Base-by-base conservation (phyloP, 2,113 vertebrate genomes). In the Desmodus rotundus region DNA sequence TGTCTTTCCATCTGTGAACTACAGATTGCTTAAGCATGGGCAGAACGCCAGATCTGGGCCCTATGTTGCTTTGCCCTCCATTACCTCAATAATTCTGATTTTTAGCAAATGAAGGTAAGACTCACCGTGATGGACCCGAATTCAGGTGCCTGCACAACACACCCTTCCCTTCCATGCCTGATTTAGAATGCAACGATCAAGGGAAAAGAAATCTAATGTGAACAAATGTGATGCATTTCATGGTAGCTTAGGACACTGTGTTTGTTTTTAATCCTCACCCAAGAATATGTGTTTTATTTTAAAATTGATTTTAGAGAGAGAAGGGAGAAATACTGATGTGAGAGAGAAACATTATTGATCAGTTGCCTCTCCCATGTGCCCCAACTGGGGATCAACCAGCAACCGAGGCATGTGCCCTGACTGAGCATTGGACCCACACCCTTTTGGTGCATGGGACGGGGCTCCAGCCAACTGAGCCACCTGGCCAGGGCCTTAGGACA, bases 21-120 rank as follows among this genome's bases (percentile, higher is more conserved):
- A 43, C 28, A 26, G 76, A 81, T 50, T 58, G 74, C 83, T 78
- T 43, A 67, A 92, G 12, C 14, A 74, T 5, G 4, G 63, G 26
- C 11, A 65, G 65, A 81, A 61, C 83, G 77, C 7, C 61, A 86
- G 84, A 33, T 80, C 47, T 83, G 43, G 16, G 73, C 11, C 47
- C 22, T 54, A 14, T 38, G 89, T 70, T 87, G 36, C 38, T 95
- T 92, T 92, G 52, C 10, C 15, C 17, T 80, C 65, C 41, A 80
- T 24, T 56, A 78, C n/a, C 67, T 20, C 0, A 1, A 41, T 91
- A 72, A 84, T 93, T 94, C 58, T 92, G 50, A 90, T 52, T 91
- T 94, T 92, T 88, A 91, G 65, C 77, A 94, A 93, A 96, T 87
- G 74, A 84, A 82, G 54, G 15, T 47, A 84, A 78, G 65, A 72